phyloP scores from a whole-genome alignment of 2,888 invertebrate genomes.

The Vandiemenella viatica region DNA sequence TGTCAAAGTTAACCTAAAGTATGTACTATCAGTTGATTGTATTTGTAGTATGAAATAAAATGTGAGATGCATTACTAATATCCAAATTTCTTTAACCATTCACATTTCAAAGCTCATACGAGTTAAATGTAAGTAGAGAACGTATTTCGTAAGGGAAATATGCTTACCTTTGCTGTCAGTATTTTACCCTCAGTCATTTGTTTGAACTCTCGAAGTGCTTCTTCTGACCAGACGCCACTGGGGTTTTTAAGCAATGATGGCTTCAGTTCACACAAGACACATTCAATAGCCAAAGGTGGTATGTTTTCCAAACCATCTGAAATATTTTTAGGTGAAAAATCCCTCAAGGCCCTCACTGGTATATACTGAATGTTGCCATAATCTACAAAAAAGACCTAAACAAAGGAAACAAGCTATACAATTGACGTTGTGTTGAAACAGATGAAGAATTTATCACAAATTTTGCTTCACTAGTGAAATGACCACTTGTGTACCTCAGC shows the following conservation, averaged over 20 bases:
- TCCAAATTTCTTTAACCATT: too few species aligned
- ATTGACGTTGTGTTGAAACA: too few species aligned
- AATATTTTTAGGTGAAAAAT: conserved; percentile 23
- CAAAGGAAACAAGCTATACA: too few species aligned
- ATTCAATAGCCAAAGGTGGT: conserved; percentile 54
- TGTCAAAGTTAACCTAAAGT: too few species aligned
- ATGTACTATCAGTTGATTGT: too few species aligned
- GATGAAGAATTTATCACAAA: too few species aligned
- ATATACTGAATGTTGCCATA: conserved; percentile 48
- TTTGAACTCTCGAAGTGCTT: conserved; percentile 35
- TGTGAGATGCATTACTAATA: too few species aligned
- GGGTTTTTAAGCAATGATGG: conserved; percentile 46
- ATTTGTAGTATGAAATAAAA: too few species aligned
- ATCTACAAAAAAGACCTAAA: conserved; percentile 61
- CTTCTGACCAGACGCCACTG: conserved; percentile 44
- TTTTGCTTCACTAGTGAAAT: too few species aligned
- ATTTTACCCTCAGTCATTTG: conserved; percentile 5
- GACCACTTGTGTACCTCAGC: too few species aligned
- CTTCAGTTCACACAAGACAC: conserved; percentile 49
- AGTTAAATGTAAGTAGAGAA: too few species aligned
- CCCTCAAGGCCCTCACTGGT: conserved; percentile 30
- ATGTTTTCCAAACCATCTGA: conserved; percentile 21
- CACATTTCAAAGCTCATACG: too few species aligned
- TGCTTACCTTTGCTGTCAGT: neutral
- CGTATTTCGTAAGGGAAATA: conserved; percentile 4